A percentile compares a stretch with the other conserved stretches of the same genome.
phyloP scores from a whole-genome alignment of 2,113 vertebrate genomes.

The Tamias sibiricus region DNA sequence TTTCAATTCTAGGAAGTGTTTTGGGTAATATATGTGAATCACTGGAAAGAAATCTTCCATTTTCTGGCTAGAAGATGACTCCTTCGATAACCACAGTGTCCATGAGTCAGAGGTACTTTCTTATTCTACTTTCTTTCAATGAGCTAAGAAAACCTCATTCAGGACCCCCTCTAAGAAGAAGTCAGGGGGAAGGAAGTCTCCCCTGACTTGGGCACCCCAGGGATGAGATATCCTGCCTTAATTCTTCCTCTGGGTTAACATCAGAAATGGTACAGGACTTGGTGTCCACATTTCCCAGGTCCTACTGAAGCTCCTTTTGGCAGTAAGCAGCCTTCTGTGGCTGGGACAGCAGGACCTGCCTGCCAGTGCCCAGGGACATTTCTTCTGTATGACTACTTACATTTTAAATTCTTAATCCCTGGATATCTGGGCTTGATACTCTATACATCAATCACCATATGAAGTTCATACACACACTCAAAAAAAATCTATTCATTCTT shows the following conservation, averaged over 20 bases:
- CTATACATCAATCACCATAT: background rate
- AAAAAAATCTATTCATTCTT: background rate
- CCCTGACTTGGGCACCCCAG: background rate
- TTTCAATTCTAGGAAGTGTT: conserved; percentile 56
- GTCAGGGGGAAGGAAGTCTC: background rate
- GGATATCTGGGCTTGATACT: background rate
- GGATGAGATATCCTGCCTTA: background rate
- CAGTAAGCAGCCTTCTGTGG: background rate
- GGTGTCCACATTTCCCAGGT: background rate
- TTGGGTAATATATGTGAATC: conserved; percentile 54
- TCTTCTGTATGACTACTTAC: background rate
- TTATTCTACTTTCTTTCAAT: background rate
- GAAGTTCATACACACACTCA: background rate
- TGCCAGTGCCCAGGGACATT: background rate
- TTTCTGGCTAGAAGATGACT: conserved; percentile 21
- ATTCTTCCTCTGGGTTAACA: background rate
- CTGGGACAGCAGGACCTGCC: background rate
- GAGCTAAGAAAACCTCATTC: conserved; percentile 29
- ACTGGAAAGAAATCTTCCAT: conserved; percentile 61
- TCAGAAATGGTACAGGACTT: background rate
- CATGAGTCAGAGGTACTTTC: conserved; percentile 43
- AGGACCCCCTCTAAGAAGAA: background rate
- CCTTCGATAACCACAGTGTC: conserved; percentile 18
- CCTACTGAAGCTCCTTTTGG: background rate
- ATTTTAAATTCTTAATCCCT: background rate